Conservation (phyloP, 1,140 invertebrate genomes). For the Laodelphax striatellus region DNA sequence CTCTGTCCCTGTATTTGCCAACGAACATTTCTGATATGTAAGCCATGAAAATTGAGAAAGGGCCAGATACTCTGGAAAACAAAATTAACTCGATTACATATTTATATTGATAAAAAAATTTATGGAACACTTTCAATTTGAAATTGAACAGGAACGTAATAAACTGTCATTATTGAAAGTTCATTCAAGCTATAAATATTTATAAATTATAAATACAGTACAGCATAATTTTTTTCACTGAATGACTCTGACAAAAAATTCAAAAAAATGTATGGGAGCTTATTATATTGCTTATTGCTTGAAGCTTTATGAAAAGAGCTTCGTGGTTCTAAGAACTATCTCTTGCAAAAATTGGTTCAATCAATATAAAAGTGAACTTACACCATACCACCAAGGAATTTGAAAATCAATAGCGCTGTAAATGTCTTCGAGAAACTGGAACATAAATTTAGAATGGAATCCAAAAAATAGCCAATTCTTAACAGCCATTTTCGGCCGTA, state of each 20-base stretch:
- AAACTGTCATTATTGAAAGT: too few species aligned
- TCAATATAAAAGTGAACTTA: conserved; percentile 4
- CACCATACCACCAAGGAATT: conserved; percentile 46
- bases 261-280: too few species aligned
- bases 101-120: too few species aligned
- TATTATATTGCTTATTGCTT: too few species aligned
- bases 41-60: conserved; percentile 54
- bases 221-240: too few species aligned
- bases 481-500: conserved; percentile 56
- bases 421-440: conserved; percentile 58
- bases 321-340: conserved; percentile 40
- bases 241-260: too few species aligned
- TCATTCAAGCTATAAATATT: too few species aligned
- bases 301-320: too few species aligned
- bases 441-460: conserved; percentile 50
- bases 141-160: too few species aligned
- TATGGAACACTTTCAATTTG: too few species aligned
- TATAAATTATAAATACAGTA: too few species aligned
- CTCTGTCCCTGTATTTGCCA: conserved; percentile 43
- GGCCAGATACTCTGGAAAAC: conserved; percentile 51
- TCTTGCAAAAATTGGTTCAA: conserved; percentile 36
- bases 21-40: conserved; percentile 57
- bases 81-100: too few species aligned
- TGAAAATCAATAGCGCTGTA: conserved; percentile 48
- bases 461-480: conserved; percentile 51